phyloP scores from a whole-genome alignment of 2,797 vertebrate species.

The Rhinatrema bivittatum region DNA sequence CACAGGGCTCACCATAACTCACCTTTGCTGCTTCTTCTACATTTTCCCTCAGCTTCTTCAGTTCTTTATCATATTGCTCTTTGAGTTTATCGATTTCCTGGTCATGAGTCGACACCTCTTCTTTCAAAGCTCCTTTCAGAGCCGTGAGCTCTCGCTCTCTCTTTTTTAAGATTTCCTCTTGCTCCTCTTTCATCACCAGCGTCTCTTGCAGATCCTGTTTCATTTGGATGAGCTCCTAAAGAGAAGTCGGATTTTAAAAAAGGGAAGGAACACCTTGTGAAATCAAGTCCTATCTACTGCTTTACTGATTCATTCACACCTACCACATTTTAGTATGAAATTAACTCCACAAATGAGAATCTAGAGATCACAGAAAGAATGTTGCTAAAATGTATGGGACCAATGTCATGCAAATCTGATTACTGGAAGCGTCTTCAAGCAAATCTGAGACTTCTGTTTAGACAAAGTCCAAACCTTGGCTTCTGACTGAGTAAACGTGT shows the following conservation, averaged over 20 bases:
- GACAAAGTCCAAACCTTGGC: no score
- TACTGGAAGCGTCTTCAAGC: no score
- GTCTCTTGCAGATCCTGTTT: slow-evolving; percentile 79
- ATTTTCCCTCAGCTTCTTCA: slow-evolving; percentile 59
- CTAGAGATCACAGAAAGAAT: no score
- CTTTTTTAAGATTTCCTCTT: slow-evolving; percentile 81
- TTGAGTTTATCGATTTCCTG: slow-evolving; percentile 86
- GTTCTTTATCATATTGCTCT: slow-evolving; percentile 80
- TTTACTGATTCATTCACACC: no score
- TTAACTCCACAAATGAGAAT: no score
- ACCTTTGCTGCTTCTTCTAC: slow-evolving; percentile 80
- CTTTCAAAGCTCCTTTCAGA: slow-evolving; percentile 90
- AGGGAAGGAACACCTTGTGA: not conserved
- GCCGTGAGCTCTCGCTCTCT: slow-evolving; percentile 89
- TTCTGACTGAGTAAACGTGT: no score
- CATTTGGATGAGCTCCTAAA: slow-evolving; percentile 79
- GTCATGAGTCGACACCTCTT: slow-evolving; percentile 89
- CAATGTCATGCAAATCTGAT: no score
- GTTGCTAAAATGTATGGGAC: no score
- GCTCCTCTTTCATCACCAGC: slow-evolving; percentile 78
- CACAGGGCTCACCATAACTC: slow-evolving; percentile 6
- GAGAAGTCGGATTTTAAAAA: not conserved
- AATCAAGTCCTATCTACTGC: no score
- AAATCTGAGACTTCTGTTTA: no score
- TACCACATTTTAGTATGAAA: no score